Conservation (phyloP, 2,113 vertebrate genomes). For the Marmota monax region DNA sequence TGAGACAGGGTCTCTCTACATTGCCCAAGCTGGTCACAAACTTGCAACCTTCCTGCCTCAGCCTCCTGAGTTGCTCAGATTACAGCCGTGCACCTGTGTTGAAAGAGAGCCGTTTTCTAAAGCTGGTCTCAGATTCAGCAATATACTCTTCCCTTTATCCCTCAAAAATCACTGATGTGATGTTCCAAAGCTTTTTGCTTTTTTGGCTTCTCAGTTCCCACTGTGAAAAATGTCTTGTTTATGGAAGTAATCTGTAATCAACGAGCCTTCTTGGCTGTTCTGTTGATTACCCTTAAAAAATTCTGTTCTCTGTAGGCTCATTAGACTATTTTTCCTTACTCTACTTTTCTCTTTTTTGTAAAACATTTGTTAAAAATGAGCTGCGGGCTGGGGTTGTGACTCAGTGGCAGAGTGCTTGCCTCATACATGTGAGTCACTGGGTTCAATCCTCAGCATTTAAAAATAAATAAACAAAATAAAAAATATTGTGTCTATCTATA, state of each 20-base stretch:
- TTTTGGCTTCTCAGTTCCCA: not conserved
- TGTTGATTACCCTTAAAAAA: conserved; percentile 11
- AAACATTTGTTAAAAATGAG: conserved; percentile 48
- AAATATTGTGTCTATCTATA: too few species aligned
- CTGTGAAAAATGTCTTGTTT: not conserved
- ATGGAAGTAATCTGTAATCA: not conserved
- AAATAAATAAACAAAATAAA: too few species aligned
- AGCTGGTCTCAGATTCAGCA: not conserved
- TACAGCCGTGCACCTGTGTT: too few species aligned
- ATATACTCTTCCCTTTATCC: not conserved
- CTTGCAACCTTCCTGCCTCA: too few species aligned
- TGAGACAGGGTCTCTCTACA: not conserved
- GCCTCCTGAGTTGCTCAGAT: too few species aligned
- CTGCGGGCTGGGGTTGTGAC: not conserved
- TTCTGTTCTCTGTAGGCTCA: not conserved
- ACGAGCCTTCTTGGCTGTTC: conserved; percentile 11
- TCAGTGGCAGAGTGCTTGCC: not conserved
- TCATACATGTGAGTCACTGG: too few species aligned
- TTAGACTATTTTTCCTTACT: conserved; percentile 1
- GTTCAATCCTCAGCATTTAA: not conserved
- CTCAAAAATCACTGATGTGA: not conserved
- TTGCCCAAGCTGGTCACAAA: too few species aligned
- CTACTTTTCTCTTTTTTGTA: conserved; percentile 5
- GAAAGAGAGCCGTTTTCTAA: not conserved
- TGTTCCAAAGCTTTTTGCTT: not conserved